A percentile compares a stretch with the other conserved stretches of the same genome.
phyloP scores from a whole-genome alignment of 2,797 vertebrate species.

The Mareca strepera region DNA sequence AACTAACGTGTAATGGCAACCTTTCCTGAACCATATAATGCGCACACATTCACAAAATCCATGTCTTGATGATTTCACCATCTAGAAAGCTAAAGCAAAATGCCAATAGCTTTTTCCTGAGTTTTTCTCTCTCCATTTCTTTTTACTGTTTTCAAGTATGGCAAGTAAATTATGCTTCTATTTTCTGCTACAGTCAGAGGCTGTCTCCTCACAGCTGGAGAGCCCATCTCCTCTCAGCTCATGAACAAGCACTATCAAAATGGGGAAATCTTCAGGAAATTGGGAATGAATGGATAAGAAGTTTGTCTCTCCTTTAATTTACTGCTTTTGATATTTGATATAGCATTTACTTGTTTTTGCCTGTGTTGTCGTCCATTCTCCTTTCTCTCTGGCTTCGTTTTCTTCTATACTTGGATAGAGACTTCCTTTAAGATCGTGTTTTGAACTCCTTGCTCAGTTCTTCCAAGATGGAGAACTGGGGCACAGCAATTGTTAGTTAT shows the following conservation, averaged over 20 bases:
- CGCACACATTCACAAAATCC: neutral
- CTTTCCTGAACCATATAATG: neutral
- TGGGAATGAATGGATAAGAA: neutral
- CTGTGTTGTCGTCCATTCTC: neutral
- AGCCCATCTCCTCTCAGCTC: slow-evolving; percentile 19
- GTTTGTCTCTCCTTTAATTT: neutral
- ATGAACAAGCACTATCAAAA: neutral
- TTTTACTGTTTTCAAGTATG: neutral
- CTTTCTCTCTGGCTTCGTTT: neutral
- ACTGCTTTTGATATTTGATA: neutral
- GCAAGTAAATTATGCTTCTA: neutral
- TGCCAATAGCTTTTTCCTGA: neutral
- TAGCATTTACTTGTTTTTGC: neutral
- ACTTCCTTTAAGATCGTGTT: neutral
- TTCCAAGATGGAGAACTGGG: neutral
- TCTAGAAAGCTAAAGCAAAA: neutral
- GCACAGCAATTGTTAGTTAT: neutral
- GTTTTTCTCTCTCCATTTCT: neutral
- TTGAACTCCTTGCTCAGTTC: neutral
- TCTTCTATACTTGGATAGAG: neutral
- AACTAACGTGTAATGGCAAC: neutral
- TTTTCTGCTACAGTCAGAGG: neutral
- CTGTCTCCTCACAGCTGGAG: slow-evolving; percentile 19
- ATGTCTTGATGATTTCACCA: neutral
- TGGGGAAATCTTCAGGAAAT: neutral